A percentile compares a stretch with the other conserved stretches of the same genome.
phyloP scores from a whole-genome alignment of 2,113 vertebrate genomes.

The Grammomys surdaster region DNA sequence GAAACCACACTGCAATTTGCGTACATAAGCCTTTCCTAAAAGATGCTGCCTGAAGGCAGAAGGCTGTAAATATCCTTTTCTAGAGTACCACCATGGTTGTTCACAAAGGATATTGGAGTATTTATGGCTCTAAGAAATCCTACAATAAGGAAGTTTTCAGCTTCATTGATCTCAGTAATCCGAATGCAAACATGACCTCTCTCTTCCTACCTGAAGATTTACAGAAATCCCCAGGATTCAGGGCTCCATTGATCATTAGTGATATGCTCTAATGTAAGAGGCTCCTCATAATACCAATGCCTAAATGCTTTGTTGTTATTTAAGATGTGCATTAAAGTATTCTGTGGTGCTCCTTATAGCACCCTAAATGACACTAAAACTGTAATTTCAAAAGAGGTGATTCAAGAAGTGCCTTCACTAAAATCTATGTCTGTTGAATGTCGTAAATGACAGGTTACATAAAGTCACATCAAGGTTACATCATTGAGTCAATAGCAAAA shows the following conservation, averaged over 20 bases:
- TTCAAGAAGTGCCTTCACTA: conserved; percentile 46
- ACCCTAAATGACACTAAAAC: neutral
- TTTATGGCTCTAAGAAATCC: neutral
- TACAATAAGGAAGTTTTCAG: neutral
- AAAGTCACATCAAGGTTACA: too few species aligned
- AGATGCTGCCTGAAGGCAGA: neutral
- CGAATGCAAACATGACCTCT: neutral
- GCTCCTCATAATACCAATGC: neutral
- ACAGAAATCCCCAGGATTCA: neutral
- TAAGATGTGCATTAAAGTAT: neutral
- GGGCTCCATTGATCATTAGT: neutral
- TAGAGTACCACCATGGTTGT: neutral
- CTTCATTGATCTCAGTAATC: neutral
- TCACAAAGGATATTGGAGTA: neutral
- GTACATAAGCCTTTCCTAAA: neutral
- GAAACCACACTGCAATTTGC: neutral
- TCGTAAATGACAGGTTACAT: neutral
- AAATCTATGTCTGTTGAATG: neutral
- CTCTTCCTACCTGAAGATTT: neutral
- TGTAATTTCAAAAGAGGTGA: neutral
- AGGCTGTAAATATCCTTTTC: neutral
- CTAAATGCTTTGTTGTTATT: neutral
- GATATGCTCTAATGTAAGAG: neutral
- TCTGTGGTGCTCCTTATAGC: neutral
- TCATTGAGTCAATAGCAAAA: conserved; percentile 7